These are phyloP conservation scores for Dusona sp. DNA, from an alignment of 2,888 invertebrate species.

Conservation along the genomic window DNA sequence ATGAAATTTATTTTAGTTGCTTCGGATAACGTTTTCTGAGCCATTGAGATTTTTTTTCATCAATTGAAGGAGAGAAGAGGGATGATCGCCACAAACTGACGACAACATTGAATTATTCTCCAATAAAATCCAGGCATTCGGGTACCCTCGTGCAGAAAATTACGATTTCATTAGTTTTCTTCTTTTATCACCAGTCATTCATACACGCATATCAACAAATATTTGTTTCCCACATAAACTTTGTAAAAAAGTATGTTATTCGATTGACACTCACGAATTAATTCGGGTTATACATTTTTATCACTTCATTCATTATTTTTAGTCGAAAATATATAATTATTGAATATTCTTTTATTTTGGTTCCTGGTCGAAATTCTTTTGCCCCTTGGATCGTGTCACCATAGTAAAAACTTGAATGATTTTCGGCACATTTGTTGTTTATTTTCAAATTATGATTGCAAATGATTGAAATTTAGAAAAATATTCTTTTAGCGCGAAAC, in stretches of 20 bases:
- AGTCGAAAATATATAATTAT: no score
- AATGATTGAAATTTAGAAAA: background rate
- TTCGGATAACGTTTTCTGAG: constrained; percentile 21
- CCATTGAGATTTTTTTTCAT: constrained; percentile 29
- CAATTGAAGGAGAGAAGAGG: background rate
- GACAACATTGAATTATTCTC: constrained; percentile 9
- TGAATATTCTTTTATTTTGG: background rate
- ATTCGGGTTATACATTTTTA: background rate
- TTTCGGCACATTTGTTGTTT: background rate
- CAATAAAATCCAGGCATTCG: background rate
- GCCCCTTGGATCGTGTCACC: background rate
- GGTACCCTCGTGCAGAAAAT: constrained; percentile 14
- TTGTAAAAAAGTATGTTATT: background rate
- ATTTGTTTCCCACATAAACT: background rate
- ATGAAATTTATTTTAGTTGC: constrained; percentile 39
- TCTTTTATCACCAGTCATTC: background rate
- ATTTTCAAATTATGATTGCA: background rate
- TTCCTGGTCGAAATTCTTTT: background rate
- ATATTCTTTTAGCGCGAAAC: background rate
- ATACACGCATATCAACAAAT: background rate
- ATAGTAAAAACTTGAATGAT: background rate
- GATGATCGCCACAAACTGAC: background rate
- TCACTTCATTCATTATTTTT: background rate
- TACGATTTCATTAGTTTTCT: background rate
- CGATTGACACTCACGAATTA: background rate